A percentile compares a stretch with the other conserved stretches of the same genome.
Evolutionary conservation across 2,797 vertebrate species (phyloP).

Genomic region (Nyctalus aviator): DNA sequence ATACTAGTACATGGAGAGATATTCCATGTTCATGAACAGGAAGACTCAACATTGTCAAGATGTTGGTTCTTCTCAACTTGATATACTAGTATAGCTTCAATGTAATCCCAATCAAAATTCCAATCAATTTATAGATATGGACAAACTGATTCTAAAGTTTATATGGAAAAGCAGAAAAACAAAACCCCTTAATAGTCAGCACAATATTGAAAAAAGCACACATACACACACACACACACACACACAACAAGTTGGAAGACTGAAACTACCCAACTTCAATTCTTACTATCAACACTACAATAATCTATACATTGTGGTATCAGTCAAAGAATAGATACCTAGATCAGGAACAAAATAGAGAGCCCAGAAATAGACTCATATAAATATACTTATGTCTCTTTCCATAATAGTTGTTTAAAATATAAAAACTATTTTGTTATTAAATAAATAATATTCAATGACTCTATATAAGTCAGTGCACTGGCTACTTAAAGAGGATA

Average conservation of each 20-base stretch:
- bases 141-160: background rate
- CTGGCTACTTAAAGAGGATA: background rate
- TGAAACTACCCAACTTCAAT: background rate
- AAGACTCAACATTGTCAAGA: conserved; percentile 3
- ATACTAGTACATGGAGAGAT: background rate
- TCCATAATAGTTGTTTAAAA: conserved; percentile 44
- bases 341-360: background rate
- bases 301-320: background rate
- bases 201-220: background rate
- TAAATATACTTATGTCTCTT: background rate
- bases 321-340: background rate
- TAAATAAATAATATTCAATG: conserved; percentile 50
- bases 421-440: conserved; percentile 44
- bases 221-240: no score
- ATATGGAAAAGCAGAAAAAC: conserved; percentile 2
- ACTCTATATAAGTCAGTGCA: background rate
- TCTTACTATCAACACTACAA: background rate
- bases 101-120: background rate
- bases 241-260: background rate
- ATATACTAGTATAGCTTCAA: background rate
- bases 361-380: background rate
- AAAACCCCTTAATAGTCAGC: background rate
- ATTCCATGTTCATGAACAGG: background rate
- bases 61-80: background rate
- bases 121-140: background rate